phyloP scores from a whole-genome alignment of 2,113 vertebrate species.

The Xiphophorus couchianus region DNA sequence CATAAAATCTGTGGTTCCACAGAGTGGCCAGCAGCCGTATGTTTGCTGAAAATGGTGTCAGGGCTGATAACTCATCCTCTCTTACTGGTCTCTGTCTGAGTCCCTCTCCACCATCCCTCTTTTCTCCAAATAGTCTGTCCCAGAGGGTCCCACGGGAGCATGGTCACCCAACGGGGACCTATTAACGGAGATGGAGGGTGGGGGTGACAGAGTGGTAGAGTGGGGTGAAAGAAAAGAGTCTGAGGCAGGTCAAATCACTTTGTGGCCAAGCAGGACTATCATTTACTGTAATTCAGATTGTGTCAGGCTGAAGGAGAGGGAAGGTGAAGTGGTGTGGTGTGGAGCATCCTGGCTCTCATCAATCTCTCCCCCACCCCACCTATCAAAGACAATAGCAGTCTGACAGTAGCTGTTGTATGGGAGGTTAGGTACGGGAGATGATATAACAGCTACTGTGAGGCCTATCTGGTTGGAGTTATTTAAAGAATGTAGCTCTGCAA shows the following conservation, averaged over 20 bases:
- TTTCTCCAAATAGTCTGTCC: conserved; percentile 41
- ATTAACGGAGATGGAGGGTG: conserved; percentile 76
- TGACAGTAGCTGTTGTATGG: conserved; percentile 35
- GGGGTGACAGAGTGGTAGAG: conserved; percentile 68
- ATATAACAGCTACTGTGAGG: conserved; percentile 35
- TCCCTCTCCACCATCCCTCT: conserved; percentile 46
- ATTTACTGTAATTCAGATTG: conserved; percentile 89
- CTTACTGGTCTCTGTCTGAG: conserved; percentile 54
- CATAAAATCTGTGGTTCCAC: conserved; percentile 14
- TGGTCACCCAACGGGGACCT: conserved; percentile 79
- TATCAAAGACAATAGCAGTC: conserved; percentile 69
- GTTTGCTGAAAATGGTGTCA: conserved; percentile 9
- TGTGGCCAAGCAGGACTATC: conserved; percentile 85
- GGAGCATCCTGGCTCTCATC: conserved; percentile 77
- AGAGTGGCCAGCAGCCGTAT: conserved; percentile 10
- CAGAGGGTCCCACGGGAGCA: conserved; percentile 79
- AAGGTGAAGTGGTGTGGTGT: conserved; percentile 87
- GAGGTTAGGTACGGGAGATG: conserved; percentile 30
- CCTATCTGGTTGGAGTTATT: conserved; percentile 25
- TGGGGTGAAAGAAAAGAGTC: conserved; percentile 71
- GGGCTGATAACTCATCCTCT: conserved; percentile 68
- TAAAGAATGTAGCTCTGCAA: conserved; percentile 20
- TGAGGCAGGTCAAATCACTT: conserved; percentile 89
- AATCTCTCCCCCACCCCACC: conserved; percentile 76
- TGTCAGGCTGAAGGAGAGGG: conserved; percentile 87